Percentiles rank a stretch among this genome's conserved stretches.
Conservation (phyloP, 2,113 vertebrate genomes). For the Amia ocellicauda region DNA sequence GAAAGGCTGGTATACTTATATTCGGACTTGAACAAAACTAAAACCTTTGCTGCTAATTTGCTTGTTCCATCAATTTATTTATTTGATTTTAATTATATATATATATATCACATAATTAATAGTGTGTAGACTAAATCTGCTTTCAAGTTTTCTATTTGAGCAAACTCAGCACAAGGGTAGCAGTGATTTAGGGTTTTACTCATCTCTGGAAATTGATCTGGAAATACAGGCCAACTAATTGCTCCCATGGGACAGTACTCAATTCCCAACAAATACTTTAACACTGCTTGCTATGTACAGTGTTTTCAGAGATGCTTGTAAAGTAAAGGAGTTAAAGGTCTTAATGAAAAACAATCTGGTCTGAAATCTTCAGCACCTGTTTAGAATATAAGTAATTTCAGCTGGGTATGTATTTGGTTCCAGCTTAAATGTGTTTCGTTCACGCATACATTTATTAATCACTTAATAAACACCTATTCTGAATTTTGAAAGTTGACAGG, state of each 20-base stretch:
- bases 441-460: too few species aligned
- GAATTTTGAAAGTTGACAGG: too few species aligned
- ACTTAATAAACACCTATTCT: too few species aligned
- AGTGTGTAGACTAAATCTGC: conserved; percentile 38
- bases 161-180: conserved; percentile 54
- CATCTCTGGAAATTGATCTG: conserved; percentile 64
- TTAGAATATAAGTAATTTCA: too few species aligned
- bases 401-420: too few species aligned
- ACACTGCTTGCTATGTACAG: neutral
- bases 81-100: conserved; percentile 16
- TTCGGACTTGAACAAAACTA: conserved; percentile 47
- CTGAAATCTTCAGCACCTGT: too few species aligned
- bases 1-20: neutral
- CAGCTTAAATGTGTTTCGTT: too few species aligned
- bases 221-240: conserved; percentile 36
- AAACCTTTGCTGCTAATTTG: too few species aligned
- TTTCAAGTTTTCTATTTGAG: conserved; percentile 44
- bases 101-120: conserved; percentile 30
- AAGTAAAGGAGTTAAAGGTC: neutral
- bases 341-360: too few species aligned
- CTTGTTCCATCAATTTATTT: neutral
- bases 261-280: conserved; percentile 30
- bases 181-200: conserved; percentile 56
- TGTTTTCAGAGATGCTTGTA: neutral
- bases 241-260: conserved; percentile 35